Evolutionary conservation across 2,888 invertebrate species (phyloP), one percentile per base, ranked within the genome.

Genomic region (Serripes groenlandicus): DNA sequence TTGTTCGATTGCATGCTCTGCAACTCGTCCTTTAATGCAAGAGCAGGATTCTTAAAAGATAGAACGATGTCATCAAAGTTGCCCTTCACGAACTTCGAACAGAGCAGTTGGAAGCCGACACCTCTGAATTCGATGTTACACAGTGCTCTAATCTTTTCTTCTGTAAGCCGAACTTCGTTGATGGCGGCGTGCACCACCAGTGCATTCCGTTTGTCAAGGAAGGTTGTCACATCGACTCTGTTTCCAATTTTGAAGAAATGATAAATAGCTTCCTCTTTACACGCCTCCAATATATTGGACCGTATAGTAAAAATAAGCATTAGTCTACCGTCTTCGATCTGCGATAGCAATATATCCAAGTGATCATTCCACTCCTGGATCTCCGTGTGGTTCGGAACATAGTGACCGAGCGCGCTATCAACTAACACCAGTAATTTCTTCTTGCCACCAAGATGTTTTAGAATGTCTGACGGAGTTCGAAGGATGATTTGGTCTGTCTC

Each of bases 301-400:
- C 66, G 66, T 15, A 66, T 66, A 18, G 66, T 66, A 28, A 66
- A 66, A 42, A 66, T 66, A 26, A 66, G 42, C 66, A 66, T 66
- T 34, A 66, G 37, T 35, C 28, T 66, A 15, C 66, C 66, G 9
- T 66, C 66, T 15, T 42, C 66, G 7, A 66, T 35, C 3, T 42
- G 66, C 5, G 66, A 42, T 34, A 35, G 26, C 35, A 66, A 3
- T 5, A 28, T 11, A 34, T 42, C 42, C 18, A 66, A 18, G n/a
- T 34, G 30, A 15, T 42, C 42, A 34, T 66, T 66, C 66, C 66
- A 66, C 21, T 66, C 66, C 26, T 42, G 66, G 18, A 66, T 7
- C 42, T 66, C 66, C 7, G 37, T 66, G 0, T 42, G 42, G 35
- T 66, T 42, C 26, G 26, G 7, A 5, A 37, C 28, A 37, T 42